Evolutionary conservation across 1,140 invertebrate species (phyloP).

Genomic region (Asbolus verrucosus): DNA sequence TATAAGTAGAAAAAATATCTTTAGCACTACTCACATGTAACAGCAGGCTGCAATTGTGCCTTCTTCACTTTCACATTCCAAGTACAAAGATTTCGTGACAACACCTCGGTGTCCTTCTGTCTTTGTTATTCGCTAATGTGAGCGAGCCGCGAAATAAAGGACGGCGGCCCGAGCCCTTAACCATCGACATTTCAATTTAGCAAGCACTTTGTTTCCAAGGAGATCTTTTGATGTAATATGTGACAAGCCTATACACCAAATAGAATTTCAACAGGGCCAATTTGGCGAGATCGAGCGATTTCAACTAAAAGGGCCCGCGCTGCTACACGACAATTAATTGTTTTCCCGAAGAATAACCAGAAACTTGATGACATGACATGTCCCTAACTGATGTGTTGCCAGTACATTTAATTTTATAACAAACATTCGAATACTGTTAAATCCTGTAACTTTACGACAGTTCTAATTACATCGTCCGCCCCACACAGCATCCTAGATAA

Average conservation of each 20-base stretch:
- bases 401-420: too few relatives aligned
- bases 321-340: slow-evolving; percentile 32
- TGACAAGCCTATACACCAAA: slow-evolving; percentile 38
- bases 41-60: background rate
- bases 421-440: too few relatives aligned
- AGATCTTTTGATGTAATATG: slow-evolving; percentile 43
- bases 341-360: background rate
- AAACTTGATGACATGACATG: too few relatives aligned
- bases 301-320: slow-evolving; percentile 26
- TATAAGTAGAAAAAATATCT: too few relatives aligned
- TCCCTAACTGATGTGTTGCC: too few relatives aligned
- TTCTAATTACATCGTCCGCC: slow-evolving; percentile 3
- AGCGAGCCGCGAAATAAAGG: slow-evolving; percentile 31
- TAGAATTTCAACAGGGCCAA: slow-evolving; percentile 38
- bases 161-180: slow-evolving; percentile 30
- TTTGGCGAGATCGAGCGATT: slow-evolving; percentile 34
- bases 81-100: slow-evolving; percentile 23
- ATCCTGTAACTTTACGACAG: too few relatives aligned
- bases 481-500: slow-evolving; percentile 19
- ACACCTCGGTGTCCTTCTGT: slow-evolving; percentile 22
- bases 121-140: slow-evolving; percentile 36
- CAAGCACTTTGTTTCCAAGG: slow-evolving; percentile 43
- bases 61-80: background rate
- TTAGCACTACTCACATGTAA: too few relatives aligned
- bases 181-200: slow-evolving; percentile 42